Conservation (phyloP, 2,797 vertebrate genomes). For the Epinephelus awoara region DNA sequence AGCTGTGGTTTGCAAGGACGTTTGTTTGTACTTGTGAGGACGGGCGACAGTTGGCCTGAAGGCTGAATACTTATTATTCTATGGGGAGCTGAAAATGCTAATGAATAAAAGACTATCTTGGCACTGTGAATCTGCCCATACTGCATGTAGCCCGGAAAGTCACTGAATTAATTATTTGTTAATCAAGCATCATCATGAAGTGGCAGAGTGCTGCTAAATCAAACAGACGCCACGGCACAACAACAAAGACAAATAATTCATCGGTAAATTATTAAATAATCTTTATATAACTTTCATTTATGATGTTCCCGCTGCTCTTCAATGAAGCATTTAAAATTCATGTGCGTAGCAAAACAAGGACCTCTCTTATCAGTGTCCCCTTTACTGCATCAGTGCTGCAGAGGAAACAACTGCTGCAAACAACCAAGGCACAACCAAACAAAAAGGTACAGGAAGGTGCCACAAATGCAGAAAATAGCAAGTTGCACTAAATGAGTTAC, state of each 20-base stretch:
- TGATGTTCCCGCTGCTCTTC: constrained; percentile 19
- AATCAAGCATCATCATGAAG: constrained; percentile 55
- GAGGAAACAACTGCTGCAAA: not conserved
- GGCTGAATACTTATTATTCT: constrained; percentile 67
- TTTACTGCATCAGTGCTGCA: not conserved
- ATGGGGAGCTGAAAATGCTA: constrained; percentile 46
- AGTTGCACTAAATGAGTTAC: not conserved
- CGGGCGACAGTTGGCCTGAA: constrained; percentile 51
- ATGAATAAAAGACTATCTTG: constrained; percentile 62
- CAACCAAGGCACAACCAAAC: not conserved
- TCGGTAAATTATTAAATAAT: constrained; percentile 32
- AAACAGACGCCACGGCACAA: constrained; percentile 31
- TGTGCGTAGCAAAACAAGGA: not conserved
- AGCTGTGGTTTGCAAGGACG: constrained; percentile 37
- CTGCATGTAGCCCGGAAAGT: constrained; percentile 37
- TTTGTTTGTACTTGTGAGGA: constrained; percentile 44
- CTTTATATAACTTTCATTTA: constrained; percentile 41
- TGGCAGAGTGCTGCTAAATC: constrained; percentile 35
- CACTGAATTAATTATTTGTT: constrained; percentile 59
- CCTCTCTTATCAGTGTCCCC: not conserved
- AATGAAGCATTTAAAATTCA: constrained; percentile 1
- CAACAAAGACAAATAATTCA: constrained; percentile 32
- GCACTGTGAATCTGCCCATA: constrained; percentile 49
- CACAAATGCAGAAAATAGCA: not conserved
- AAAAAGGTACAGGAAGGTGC: not conserved